Base-by-base conservation (phyloP, 2,888 invertebrate genomes). In the Leptopilina drosophilae region DNA sequence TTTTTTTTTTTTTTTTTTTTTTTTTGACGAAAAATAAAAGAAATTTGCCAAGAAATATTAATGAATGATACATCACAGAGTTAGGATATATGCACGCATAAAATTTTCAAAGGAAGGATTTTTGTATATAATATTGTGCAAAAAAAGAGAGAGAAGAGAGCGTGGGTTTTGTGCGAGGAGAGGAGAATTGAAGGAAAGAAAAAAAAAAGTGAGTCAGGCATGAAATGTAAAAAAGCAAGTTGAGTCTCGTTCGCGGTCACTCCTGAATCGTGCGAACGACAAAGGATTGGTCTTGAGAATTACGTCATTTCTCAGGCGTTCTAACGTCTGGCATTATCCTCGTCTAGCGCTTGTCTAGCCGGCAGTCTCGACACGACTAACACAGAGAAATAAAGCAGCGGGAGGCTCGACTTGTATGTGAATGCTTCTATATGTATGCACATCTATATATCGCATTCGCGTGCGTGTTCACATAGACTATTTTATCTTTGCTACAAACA, bases 281-380 rank as follows among this genome's bases (percentile, higher is more conserved):
- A 89, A 88, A 88, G 89, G 88, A 87, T 86, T 85, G 85, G 78
- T 64, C 56, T 40, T 80, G 80, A 67, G 78, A 69, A 86, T 90
- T 90, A 88, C 90, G 89, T 90, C 90, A 90, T 87, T 86, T 84
- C 85, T 82, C 85, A 86, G 84, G 80, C 87, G 83, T 85, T 87
- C 87, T 88, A 89, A 89, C 88, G 89, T 86, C 86, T 87, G 87
- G 87, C 84, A 85, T 86, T 84, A 85, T 84, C 82, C 83, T 87
- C 90, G 91, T 91, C 91, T 91, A 91, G 90, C 89, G 89, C 84
- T 89, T 87, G 91, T 91, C 91, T 91, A 90, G 90, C 87, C 90
- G 80, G 80, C 79, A 79, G 77, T 82, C 76, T 80, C 81, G 81
- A 80, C 79, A 82, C 82, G 79, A 82, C 79, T 82, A 82, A 81